Conservation (phyloP, 2,113 vertebrate species). For the Typhlomys cinereus region DNA sequence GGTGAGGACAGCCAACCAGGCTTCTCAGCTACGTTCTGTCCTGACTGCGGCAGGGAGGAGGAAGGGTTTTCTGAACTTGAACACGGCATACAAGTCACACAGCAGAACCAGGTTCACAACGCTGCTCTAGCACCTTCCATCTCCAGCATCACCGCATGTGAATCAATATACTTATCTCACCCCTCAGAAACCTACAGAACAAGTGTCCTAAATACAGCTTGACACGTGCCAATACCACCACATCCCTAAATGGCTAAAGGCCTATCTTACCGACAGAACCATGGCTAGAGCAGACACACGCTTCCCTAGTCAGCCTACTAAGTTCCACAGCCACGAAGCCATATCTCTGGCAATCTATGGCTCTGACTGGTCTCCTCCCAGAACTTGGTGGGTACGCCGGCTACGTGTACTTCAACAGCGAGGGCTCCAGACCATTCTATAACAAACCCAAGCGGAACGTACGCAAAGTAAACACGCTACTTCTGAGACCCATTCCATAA, state of each 20-base stretch:
- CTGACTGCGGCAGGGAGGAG: too few species aligned
- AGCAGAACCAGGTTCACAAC: neutral
- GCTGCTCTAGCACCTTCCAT: neutral
- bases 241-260: neutral
- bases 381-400: neutral
- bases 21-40: neutral
- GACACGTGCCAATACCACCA: neutral
- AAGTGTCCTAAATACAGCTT: neutral
- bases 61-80: neutral
- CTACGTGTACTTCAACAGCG: neutral
- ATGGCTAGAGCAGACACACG: neutral
- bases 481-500: slow-evolving; percentile 18
- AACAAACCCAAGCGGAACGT: neutral
- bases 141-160: neutral
- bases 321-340: slow-evolving; percentile 2
- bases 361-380: neutral
- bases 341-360: neutral
- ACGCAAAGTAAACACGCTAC: neutral
- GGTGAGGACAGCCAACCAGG: neutral
- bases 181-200: neutral
- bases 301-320: neutral
- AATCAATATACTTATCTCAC: neutral
- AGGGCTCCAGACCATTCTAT: slow-evolving; percentile 26
- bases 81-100: rapidly evolving
- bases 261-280: neutral